Evolutionary conservation across 2,888 invertebrate species (phyloP), one percentile per base, ranked within the genome.

Genomic region (Phengaris arion): DNA sequence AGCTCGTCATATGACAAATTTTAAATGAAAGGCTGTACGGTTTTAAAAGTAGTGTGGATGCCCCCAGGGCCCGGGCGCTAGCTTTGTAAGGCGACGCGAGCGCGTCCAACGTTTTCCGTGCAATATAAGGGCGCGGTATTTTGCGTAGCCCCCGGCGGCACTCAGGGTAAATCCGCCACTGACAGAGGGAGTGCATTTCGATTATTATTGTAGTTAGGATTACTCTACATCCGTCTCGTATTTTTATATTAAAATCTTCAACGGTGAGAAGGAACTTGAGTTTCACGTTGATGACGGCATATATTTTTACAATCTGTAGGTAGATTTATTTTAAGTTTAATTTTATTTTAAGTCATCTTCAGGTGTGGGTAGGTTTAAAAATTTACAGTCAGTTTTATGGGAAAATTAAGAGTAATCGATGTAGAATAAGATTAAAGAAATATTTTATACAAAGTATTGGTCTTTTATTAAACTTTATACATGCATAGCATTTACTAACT

Each of bases 91-190:
- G 22, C 59, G 59, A 59, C 9, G 10, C 59, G 59, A 15, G 12
- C 13, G 22, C 54, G 10, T 48, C 48, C 6, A 48, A 59, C 59
- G 22, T 15, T 59, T 59, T 57, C 57, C 57, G 57, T 15, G 57
- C 8, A 15, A 57, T 22, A 5, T 59, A 22, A 22, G 59, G 59
- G 59, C 22, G 15, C 15, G 57, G 15, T 57, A 57, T 57, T 15
- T 59, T 22, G 59, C 59, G 22, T 59, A 59, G 59, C 59, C 59
- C 59, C 59, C 22, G 59, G 59, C 59, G 22, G 10, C 22, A 59
- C 59, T 59, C 59, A 22, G 59, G 10, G 59, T 59, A 22, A 22
- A 59, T 22, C 59, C 59, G 10, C 59, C 10, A 22, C 59, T 59
- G 59, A 59, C 57, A 6, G 51, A 51, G 35, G 35, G 35, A 35